Evolutionary conservation across 1,140 invertebrate species (phyloP).

Genomic region (Caerostris extrusa): DNA sequence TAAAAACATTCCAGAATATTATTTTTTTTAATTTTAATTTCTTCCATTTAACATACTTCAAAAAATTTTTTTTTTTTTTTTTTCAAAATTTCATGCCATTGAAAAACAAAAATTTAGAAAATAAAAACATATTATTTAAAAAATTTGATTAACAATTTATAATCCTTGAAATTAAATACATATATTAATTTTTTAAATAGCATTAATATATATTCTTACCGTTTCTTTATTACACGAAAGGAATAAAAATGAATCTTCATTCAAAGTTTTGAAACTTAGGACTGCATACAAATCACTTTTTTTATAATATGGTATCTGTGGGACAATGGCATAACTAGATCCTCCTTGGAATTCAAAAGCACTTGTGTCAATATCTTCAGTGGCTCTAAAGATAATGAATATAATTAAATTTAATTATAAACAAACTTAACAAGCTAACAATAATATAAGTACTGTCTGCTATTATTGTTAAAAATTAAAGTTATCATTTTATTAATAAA

Average conservation of each 20-base stretch:
- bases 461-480: too few relatives aligned
- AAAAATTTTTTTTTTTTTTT: too few relatives aligned
- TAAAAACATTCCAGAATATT: too few relatives aligned
- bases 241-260: conserved; percentile 93
- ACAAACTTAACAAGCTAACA: too few relatives aligned
- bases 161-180: background rate
- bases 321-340: conserved; percentile 88
- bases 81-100: too few relatives aligned
- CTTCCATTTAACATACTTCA: too few relatives aligned
- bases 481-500: too few relatives aligned
- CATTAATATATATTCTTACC: conserved; percentile 22
- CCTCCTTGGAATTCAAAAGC: conserved; percentile 89
- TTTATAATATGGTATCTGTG: conserved; percentile 86
- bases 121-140: too few relatives aligned
- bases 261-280: conserved; percentile 91
- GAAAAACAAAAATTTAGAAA: too few relatives aligned
- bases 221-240: conserved; percentile 87
- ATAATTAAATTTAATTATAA: too few relatives aligned
- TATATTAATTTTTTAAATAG: background rate
- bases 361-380: conserved; percentile 82
- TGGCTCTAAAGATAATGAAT: conserved; percentile 81
- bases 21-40: too few relatives aligned
- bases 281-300: conserved; percentile 89
- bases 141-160: background rate
- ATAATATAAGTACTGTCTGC: too few relatives aligned